A percentile compares a stretch with the other conserved stretches of the same genome.
phyloP scores from a whole-genome alignment of 2,888 invertebrate genomes.

The Amblyjoppa proteus region DNA sequence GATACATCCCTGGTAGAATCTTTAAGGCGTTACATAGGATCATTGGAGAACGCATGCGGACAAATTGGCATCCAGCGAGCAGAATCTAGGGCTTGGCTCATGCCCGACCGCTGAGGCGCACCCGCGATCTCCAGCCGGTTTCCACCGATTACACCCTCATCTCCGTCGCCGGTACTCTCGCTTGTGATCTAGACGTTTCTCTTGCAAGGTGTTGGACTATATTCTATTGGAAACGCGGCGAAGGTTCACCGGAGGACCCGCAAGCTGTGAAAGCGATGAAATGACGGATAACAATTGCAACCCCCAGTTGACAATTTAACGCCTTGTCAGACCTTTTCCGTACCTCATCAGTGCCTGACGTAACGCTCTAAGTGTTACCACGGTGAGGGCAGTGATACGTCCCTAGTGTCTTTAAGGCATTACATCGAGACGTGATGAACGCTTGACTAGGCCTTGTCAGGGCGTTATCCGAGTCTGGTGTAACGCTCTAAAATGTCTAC shows the following conservation, averaged over 20 bases:
- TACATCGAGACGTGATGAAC: no score
- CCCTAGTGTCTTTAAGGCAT: no score
- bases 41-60: conserved; percentile 21
- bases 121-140: conserved; percentile 32
- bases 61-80: conserved; percentile 30
- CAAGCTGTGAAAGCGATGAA: no score
- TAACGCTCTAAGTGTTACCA: background rate
- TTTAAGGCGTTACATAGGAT: background rate
- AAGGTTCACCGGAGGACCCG: no score
- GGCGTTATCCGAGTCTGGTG: no score
- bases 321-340: background rate
- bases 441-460: no score
- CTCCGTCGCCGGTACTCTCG: background rate
- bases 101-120: conserved; percentile 28
- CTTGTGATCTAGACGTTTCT: background rate
- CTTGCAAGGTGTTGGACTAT: no score
- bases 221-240: no score
- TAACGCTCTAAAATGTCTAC: no score
- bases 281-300: no score
- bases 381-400: no score
- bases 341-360: background rate
- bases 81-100: conserved; percentile 28
- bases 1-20: background rate
- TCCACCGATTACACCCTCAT: background rate
- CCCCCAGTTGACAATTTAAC: no score